phyloP scores from a whole-genome alignment of 2,888 invertebrate species.

The Macrosoma leucophasiata region DNA sequence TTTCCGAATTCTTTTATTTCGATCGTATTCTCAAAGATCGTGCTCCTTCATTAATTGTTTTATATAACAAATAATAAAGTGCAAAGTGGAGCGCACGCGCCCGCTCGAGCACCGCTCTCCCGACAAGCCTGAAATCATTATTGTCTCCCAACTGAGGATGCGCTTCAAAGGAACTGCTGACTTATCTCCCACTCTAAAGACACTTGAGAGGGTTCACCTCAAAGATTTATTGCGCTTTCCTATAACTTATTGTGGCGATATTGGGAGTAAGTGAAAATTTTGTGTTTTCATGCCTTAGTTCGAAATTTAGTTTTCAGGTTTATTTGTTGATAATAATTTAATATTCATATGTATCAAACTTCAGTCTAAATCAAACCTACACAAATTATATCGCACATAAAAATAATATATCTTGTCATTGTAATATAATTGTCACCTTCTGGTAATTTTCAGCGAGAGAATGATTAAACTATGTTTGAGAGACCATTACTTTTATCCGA shows the following conservation, averaged over 20 bases:
- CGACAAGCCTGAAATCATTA: conserved; percentile 64
- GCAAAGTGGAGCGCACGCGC: conserved; percentile 62
- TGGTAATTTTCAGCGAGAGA: no score
- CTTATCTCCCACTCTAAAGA: conserved; percentile 40
- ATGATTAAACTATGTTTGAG: no score
- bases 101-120: conserved; percentile 42
- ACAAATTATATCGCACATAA: no score
- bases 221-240: conserved; percentile 53
- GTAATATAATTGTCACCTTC: no score
- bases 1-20: no score
- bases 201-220: conserved; percentile 44
- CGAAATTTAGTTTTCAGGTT: no score
- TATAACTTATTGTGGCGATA: conserved; percentile 7
- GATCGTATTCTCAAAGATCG: conserved; percentile 50
- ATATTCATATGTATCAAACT: no score
- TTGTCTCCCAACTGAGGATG: conserved; percentile 59
- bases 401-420: no score
- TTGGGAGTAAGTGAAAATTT: conserved; percentile 4
- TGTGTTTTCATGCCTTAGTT: conserved; percentile 1
- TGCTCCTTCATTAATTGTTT: conserved; percentile 62
- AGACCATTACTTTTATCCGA: no score
- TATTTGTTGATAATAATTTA: no score
- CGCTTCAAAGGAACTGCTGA: conserved; percentile 71
- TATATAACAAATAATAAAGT: conserved; percentile 63
- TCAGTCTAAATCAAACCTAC: no score